phyloP scores from a whole-genome alignment of 1,140 invertebrate species.

The Chrysoperla carnea region DNA sequence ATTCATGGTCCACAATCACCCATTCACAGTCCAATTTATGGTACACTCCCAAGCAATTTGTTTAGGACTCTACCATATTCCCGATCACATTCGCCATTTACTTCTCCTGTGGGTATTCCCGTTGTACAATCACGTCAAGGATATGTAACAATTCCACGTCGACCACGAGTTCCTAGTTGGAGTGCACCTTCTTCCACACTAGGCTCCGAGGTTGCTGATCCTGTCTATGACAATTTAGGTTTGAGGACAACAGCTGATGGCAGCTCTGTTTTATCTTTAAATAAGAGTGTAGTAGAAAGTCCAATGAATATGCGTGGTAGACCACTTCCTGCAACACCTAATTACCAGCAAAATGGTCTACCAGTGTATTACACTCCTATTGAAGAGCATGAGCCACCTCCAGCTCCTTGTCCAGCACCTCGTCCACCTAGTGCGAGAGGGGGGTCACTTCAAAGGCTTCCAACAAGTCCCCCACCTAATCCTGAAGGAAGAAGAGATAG shows the following conservation, averaged over 20 bases:
- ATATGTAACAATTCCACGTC: slow-evolving; percentile 68
- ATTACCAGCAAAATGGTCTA: slow-evolving; percentile 22
- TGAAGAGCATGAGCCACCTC: slow-evolving; percentile 36
- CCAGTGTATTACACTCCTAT: slow-evolving; percentile 39
- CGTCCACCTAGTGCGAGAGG: slow-evolving; percentile 15
- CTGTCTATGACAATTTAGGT: slow-evolving; percentile 71
- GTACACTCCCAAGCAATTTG: slow-evolving; percentile 24
- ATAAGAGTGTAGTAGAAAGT: slow-evolving; percentile 29
- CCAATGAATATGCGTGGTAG: slow-evolving; percentile 22
- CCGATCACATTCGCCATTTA: slow-evolving; percentile 52
- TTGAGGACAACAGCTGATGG: slow-evolving; percentile 68
- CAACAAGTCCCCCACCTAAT: slow-evolving; percentile 19
- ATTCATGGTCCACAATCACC: slow-evolving; percentile 30
- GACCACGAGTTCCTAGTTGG: slow-evolving; percentile 67
- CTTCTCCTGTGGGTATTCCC: slow-evolving; percentile 29
- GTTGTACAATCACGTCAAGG: slow-evolving; percentile 45
- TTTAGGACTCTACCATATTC: slow-evolving; percentile 55
- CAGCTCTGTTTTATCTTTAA: slow-evolving; percentile 58
- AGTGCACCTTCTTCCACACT: slow-evolving; percentile 25
- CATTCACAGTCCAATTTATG: slow-evolving; percentile 33
- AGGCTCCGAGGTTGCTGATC: slow-evolving; percentile 33
- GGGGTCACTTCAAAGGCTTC: slow-evolving; percentile 20
- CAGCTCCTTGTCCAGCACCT: slow-evolving; percentile 24
- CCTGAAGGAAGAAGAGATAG: slow-evolving; percentile 23
- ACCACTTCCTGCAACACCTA: slow-evolving; percentile 31